These are phyloP conservation scores for Sebastes variabilis DNA, from an alignment of 2,797 vertebrate species.

Conservation along the genomic window DNA sequence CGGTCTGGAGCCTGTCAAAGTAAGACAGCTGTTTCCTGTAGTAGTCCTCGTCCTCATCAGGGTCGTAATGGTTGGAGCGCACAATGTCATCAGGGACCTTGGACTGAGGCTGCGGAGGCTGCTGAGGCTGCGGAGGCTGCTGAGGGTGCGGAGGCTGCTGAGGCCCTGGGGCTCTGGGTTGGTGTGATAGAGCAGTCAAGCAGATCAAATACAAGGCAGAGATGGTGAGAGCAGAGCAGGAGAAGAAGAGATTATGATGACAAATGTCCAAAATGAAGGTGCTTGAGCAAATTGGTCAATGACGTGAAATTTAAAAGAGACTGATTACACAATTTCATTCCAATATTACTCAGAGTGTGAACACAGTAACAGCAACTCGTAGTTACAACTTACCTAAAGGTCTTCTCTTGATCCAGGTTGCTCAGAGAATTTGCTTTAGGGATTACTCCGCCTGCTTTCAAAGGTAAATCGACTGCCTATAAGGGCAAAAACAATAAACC, in stretches of 20 bases:
- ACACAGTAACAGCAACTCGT: neutral
- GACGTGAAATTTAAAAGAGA: neutral
- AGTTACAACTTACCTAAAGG: conserved; percentile 85
- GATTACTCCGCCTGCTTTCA: conserved; percentile 87
- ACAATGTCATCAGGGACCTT: conserved; percentile 90
- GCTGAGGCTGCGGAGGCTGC: conserved; percentile 87
- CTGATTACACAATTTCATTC: neutral
- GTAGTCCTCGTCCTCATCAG: conserved; percentile 96
- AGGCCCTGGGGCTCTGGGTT: conserved; percentile 89
- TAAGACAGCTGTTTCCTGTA: conserved; percentile 97
- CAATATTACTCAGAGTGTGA: neutral
- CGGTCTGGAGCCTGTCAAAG: conserved; percentile 86
- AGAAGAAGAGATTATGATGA: neutral
- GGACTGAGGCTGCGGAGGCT: conserved; percentile 83
- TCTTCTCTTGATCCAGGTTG: conserved; percentile 94
- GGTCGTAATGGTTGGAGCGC: conserved; percentile 93
- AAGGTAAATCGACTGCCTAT: conserved; percentile 89
- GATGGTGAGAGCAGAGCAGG: neutral
- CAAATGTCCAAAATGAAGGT: neutral
- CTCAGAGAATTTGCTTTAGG: conserved; percentile 91
- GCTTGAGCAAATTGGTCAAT: neutral
- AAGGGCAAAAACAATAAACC: conserved; percentile 1
- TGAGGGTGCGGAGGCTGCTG: conserved; percentile 88
- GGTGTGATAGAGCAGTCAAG: neutral
- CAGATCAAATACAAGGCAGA: neutral